Evolutionary conservation across 2,888 invertebrate genomes (phyloP), one percentile per base, ranked within the genome.

Genomic region (Crossocerus cetratus): DNA sequence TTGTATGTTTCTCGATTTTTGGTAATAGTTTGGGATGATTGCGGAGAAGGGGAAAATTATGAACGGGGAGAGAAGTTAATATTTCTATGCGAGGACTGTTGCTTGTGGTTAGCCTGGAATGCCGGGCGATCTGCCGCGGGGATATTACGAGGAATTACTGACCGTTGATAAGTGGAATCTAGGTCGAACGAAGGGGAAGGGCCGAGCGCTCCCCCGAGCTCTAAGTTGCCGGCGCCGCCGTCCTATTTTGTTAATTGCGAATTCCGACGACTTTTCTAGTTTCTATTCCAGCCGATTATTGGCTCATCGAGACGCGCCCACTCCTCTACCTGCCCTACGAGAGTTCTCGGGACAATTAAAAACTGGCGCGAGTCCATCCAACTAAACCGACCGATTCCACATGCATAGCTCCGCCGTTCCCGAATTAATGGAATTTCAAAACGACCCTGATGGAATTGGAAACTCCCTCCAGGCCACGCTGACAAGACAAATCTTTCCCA

Each of bases 91-190:
- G n/a, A 32, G 32, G 8, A 32, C 32, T 32, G 32, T 32, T 32
- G 32, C 32, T 32, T 32, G 8, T 32, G 16, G 20, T 45, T 53
- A 63, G 4, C 21, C 49, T 55, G 8, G 49, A 61, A 32, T 32
- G 55, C 49, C 21, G 13, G 43, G 53, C 59, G 49, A 66, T 60
- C 32, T 32, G 32, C 43, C 22, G 21, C 53, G 53, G n/a, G 57
- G 60, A 67, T 59, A 44, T 53, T 42, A 45, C 21, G 43, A 21
- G 49, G 60, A 45, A 63, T 58, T 43, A 23, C 56, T 56, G 18
- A 73, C 64, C 45, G 57, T 23, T 18, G 65, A 73, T 73, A 53
- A 74, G 53, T 20, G 54, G 55, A 22, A 73, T 68, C 53, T 74
- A 68, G 74, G 74, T 69, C 68, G 54, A 45, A 64, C 54, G 18